These are phyloP conservation scores for Magallana gigas DNA, from an alignment of 1,140 invertebrate genomes.

Conservation along the genomic window DNA sequence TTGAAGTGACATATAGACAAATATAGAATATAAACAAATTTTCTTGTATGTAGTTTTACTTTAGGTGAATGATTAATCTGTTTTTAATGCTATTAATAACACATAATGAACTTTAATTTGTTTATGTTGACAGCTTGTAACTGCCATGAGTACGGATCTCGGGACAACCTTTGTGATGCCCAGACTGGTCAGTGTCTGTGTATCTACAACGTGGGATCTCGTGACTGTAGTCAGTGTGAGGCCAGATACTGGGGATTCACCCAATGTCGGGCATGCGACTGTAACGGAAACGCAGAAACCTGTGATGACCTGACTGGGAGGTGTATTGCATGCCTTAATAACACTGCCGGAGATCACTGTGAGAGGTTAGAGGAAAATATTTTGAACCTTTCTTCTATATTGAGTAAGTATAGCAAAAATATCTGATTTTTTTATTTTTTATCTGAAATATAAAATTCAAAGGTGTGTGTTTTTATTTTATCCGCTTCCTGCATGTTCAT, in stretches of 20 bases:
- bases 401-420: too few relatives aligned
- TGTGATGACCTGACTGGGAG: conserved; percentile 96
- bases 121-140: conserved; percentile 87
- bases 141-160: conserved; percentile 95
- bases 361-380: conserved; percentile 82
- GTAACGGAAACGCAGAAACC: conserved; percentile 87
- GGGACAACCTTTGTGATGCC: conserved; percentile 97
- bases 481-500: too few relatives aligned
- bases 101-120: background rate
- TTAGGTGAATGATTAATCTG: too few relatives aligned
- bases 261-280: conserved; percentile 95
- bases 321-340: conserved; percentile 93
- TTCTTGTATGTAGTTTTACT: background rate
- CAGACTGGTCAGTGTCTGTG: conserved; percentile 96
- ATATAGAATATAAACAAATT: too few relatives aligned
- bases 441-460: too few relatives aligned
- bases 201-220: conserved; percentile 92
- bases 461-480: too few relatives aligned
- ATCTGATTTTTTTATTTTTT: too few relatives aligned
- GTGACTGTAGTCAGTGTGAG: conserved; percentile 85
- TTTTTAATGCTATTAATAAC: too few relatives aligned
- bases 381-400: too few relatives aligned
- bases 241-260: conserved; percentile 87
- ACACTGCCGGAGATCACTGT: conserved; percentile 92
- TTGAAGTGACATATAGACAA: too few relatives aligned